phyloP scores from a whole-genome alignment of 2,888 invertebrate genomes.

The Ferrisia virgata region DNA sequence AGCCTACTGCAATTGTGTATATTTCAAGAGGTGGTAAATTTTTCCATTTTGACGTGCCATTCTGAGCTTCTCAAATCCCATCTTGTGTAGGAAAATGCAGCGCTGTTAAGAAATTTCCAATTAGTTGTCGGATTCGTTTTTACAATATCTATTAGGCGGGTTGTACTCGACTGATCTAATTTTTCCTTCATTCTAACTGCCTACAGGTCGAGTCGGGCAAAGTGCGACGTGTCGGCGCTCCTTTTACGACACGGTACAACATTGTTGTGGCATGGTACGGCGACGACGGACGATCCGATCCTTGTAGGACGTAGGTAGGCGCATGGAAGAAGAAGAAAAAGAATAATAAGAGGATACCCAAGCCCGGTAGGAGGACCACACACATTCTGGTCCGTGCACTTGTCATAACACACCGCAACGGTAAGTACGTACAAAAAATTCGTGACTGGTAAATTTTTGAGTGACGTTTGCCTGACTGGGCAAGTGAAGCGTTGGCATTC shows the following conservation, averaged over 20 bases:
- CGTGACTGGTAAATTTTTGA: slow-evolving; percentile 14
- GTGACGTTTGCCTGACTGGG: neutral
- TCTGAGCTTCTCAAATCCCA: no score
- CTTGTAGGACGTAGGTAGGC: no score
- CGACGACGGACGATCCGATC: neutral
- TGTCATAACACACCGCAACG: neutral
- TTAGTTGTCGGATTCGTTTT: no score
- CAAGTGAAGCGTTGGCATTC: no score
- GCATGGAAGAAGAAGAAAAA: neutral
- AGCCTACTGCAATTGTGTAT: no score
- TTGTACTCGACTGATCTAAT: neutral
- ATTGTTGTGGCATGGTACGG: neutral
- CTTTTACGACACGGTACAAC: neutral
- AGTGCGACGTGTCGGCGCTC: neutral
- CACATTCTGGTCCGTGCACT: neutral
- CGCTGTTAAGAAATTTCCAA: no score
- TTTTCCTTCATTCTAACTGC: neutral
- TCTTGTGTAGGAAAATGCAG: no score
- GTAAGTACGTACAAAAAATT: no score
- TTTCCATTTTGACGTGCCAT: no score
- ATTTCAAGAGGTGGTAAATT: no score
- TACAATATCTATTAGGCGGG: no score
- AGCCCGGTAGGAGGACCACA: slow-evolving; percentile 25
- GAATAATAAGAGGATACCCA: neutral
- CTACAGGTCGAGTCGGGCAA: neutral